Conservation (phyloP, 2,113 vertebrate species). For the Periophthalmus modestus region DNA sequence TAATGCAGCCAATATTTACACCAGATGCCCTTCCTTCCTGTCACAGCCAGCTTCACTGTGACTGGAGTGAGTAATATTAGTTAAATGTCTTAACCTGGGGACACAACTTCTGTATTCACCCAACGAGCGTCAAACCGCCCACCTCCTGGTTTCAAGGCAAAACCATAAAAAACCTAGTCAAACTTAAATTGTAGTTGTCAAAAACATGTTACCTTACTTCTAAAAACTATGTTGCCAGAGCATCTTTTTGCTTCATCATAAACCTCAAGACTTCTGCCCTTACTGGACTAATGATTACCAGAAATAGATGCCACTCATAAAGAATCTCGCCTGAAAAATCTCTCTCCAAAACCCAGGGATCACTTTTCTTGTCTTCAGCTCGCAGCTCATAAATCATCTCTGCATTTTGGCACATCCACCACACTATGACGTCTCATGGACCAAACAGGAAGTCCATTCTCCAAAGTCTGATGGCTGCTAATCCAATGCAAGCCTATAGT, state of each 20-base stretch:
- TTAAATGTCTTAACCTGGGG: no score
- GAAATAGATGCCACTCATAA: constrained; percentile 23
- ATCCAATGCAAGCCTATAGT: constrained; percentile 49
- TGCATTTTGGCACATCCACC: constrained; percentile 49
- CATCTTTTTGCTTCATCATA: background rate
- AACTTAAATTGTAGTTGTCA: background rate
- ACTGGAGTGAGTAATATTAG: no score
- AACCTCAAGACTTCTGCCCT: background rate
- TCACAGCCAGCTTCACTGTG: no score
- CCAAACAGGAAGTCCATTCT: constrained; percentile 41
- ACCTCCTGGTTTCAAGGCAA: no score
- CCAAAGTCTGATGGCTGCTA: constrained; percentile 41
- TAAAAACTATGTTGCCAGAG: background rate
- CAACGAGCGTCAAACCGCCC: no score
- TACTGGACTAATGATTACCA: background rate
- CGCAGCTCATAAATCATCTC: constrained; percentile 54
- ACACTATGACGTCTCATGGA: constrained; percentile 20
- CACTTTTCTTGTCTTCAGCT: constrained; percentile 41
- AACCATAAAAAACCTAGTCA: background rate
- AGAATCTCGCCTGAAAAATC: constrained; percentile 15
- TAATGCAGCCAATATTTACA: no score
- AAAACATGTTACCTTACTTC: background rate
- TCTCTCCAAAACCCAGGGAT: constrained; percentile 18
- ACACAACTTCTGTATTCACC: no score
- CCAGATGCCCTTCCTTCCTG: no score